These are phyloP conservation scores for Tryphoninae sp. DNA, from an alignment of 2,888 invertebrate species.

Conservation along the genomic window DNA sequence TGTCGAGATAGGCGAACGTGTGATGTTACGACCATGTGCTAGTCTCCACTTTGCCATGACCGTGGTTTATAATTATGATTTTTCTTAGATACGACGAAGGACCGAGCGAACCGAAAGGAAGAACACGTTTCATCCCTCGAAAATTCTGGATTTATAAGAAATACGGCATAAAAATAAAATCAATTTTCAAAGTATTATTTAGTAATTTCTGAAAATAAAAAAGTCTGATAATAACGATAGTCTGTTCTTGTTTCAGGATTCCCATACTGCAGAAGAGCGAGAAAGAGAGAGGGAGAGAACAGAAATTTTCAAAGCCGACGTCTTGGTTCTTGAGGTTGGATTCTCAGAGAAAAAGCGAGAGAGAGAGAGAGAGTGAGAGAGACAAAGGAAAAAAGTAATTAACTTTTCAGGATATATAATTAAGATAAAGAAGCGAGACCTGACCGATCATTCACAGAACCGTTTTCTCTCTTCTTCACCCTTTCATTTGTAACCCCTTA, in stretches of 20 bases:
- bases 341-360: slow-evolving; percentile 47
- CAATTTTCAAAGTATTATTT: not conserved
- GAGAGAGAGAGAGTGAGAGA: slow-evolving; percentile 60
- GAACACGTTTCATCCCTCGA: not conserved
- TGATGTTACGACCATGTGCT: slow-evolving; percentile 33
- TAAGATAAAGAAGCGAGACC: slow-evolving; percentile 78
- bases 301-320: slow-evolving; percentile 41
- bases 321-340: slow-evolving; percentile 10
- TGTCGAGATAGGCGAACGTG: slow-evolving; percentile 31
- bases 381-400: slow-evolving; percentile 78
- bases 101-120: not conserved
- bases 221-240: slow-evolving; percentile 14
- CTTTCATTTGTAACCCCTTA: slow-evolving; percentile 38
- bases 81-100: not conserved
- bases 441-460: slow-evolving; percentile 70
- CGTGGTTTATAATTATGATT: slow-evolving; percentile 38
- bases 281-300: not conserved
- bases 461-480: slow-evolving; percentile 63
- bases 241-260: slow-evolving; percentile 16
- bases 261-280: not conserved
- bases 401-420: slow-evolving; percentile 78
- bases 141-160: not conserved
- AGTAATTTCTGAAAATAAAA: slow-evolving; percentile 4
- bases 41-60: slow-evolving; percentile 20
- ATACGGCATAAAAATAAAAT: not conserved